Base-by-base conservation (phyloP, 2,888 invertebrate species). In the Eupithecia centaureata region DNA sequence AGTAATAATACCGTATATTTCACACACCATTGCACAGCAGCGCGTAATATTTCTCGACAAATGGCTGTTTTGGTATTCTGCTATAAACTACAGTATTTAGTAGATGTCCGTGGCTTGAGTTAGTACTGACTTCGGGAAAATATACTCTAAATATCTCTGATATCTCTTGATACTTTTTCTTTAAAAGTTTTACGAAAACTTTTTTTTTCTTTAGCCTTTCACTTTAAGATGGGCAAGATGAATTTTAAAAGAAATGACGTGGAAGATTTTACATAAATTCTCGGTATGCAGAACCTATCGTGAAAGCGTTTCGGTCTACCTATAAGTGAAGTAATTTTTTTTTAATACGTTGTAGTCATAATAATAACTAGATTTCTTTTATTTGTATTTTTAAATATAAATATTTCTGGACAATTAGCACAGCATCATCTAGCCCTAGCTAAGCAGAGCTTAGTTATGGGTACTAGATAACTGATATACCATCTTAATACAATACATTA, bases 11-110 rank as follows among this genome's bases (percentile, higher is more conserved):
- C 42, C 18, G 42, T 42, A 47, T 47, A 22, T 47, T 47, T 8
- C n/a, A 42, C n/a, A 4, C 18, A n/a, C n/a, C n/a, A n/a, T n/a
- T n/a, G n/a, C 42, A 47, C 18, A 22, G 12, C 42, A 47, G 18
- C 22, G 42, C 42, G 42, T 18, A 47, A 47, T 47, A 47, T 47
- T 47, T 22, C 42, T 47, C 22, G 42, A 47, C 22, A 47, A 47
- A 47, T 47, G 47, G 47, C 18, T 47, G 47, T 47, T 47, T 47
- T 47, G 47, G 47, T 47, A 47, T 18, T 47, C 42, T 22, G 42
- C 42, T 47, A 47, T 47, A 47, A 47, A 47, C 42, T 47, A 10
- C 22, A 47, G 42, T 47, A 22, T 47, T 47, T 47, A 47, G 42
- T 47, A 47, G 42, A 22, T 22, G 12, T 22, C 22, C 22, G 18